phyloP scores from a whole-genome alignment of 2,113 vertebrate genomes.

The Psittacara wagleri region DNA sequence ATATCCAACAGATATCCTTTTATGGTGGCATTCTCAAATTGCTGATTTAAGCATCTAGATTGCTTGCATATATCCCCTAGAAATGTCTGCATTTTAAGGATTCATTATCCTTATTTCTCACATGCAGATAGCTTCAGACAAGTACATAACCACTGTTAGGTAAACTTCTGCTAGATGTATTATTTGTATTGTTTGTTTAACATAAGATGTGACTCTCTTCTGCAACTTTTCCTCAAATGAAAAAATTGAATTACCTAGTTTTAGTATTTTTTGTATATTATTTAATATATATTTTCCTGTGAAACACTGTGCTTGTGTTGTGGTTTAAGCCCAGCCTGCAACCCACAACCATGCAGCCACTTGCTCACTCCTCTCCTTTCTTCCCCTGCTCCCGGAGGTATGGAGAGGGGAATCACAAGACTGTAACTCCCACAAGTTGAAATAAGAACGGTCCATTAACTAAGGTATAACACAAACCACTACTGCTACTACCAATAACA shows the following conservation, averaged over 20 bases:
- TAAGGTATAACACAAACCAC: no score
- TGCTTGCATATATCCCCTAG: not conserved
- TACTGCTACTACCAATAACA: no score
- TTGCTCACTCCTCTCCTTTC: no score
- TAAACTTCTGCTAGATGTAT: not conserved
- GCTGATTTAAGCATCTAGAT: not conserved
- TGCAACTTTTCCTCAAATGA: not conserved
- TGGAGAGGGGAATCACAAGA: no score
- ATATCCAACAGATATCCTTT: not conserved
- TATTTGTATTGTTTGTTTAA: not conserved
- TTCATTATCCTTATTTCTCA: not conserved
- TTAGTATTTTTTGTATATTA: not conserved
- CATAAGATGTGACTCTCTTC: not conserved
- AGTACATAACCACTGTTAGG: not conserved
- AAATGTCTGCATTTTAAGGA: not conserved
- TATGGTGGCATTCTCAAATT: not conserved
- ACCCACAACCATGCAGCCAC: no score
- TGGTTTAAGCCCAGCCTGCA: no score
- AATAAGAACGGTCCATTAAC: no score
- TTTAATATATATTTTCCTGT: not conserved
- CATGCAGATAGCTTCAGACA: not conserved
- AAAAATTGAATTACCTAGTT: not conserved
- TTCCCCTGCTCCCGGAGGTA: no score
- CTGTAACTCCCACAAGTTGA: no score
- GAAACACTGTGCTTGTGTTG: not conserved